A percentile compares a stretch with the other conserved stretches of the same genome.
Evolutionary conservation across 23 tunicate genomes (phyloP).

Genomic region (Aplidium turbinatum): DNA sequence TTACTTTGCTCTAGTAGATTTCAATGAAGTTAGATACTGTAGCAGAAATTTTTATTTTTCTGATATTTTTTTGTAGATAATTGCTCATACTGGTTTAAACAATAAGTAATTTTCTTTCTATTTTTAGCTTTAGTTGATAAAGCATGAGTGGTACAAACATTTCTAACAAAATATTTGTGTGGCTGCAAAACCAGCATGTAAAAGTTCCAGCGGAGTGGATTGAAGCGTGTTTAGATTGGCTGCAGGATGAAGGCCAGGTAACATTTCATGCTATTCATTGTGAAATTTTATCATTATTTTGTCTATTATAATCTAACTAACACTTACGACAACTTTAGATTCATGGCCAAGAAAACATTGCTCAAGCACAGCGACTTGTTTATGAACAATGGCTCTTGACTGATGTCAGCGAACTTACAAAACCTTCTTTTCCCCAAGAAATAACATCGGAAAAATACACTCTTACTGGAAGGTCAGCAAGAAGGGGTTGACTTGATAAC

Average conservation of each 20-base stretch:
- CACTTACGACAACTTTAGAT: too few relatives aligned
- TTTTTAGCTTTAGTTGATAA: too few relatives aligned
- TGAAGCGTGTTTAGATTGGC: conserved; percentile 76
- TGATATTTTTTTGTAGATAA: too few relatives aligned
- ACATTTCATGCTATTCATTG: background rate
- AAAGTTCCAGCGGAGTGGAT: conserved; percentile 73
- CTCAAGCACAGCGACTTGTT: conserved; percentile 39
- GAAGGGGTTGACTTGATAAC: too few relatives aligned
- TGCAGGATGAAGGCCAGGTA: conserved; percentile 41
- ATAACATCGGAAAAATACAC: conserved; percentile 47
- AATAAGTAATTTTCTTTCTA: too few relatives aligned
- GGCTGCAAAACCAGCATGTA: conserved; percentile 40
- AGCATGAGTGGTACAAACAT: too few relatives aligned
- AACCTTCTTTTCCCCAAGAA: conserved; percentile 40
- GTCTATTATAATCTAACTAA: background rate
- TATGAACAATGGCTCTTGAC: conserved; percentile 85
- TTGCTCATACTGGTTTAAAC: too few relatives aligned
- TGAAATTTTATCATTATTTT: background rate
- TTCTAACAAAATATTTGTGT: too few relatives aligned
- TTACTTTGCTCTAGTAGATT: too few relatives aligned
- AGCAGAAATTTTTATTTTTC: too few relatives aligned
- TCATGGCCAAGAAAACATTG: background rate
- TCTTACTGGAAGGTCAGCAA: conserved; percentile 64
- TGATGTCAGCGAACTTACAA: conserved; percentile 53
- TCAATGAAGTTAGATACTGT: too few relatives aligned